These are phyloP conservation scores for Ciconia maguari DNA, from an alignment of 2,113 vertebrate species.

Conservation along the genomic window DNA sequence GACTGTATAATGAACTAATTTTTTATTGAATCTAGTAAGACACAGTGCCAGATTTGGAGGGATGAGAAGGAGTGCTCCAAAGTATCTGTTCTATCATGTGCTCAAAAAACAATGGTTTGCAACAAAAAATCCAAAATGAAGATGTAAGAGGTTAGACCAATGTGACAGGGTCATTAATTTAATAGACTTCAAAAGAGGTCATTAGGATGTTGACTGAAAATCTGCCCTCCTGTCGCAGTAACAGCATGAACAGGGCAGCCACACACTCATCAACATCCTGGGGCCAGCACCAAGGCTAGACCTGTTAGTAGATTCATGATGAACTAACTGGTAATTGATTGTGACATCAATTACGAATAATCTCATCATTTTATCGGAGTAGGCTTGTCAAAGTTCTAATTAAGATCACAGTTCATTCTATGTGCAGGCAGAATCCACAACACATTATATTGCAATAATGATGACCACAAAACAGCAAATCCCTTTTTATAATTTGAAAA, in stretches of 20 bases:
- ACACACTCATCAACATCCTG: slow-evolving; percentile 85
- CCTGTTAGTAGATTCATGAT: slow-evolving; percentile 85
- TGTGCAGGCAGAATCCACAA: slow-evolving; percentile 80
- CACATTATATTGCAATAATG: slow-evolving; percentile 85
- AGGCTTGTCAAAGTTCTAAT: slow-evolving; percentile 92
- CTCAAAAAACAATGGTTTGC: slow-evolving; percentile 72
- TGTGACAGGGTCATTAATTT: slow-evolving; percentile 89
- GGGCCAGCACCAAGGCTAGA: slow-evolving; percentile 85
- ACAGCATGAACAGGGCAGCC: slow-evolving; percentile 80
- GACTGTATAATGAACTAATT: background rate
- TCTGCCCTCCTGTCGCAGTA: slow-evolving; percentile 80
- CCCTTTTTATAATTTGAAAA: slow-evolving; percentile 87
- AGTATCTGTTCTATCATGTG: slow-evolving; percentile 61
- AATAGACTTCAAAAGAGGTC: slow-evolving; percentile 94
- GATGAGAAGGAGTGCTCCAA: background rate
- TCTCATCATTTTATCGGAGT: slow-evolving; percentile 91
- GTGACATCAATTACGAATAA: slow-evolving; percentile 95
- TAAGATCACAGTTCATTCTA: slow-evolving; percentile 85
- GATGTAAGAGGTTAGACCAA: slow-evolving; percentile 80
- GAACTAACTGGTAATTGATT: slow-evolving; percentile 87
- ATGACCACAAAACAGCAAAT: slow-evolving; percentile 84
- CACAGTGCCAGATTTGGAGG: background rate
- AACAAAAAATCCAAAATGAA: slow-evolving; percentile 73
- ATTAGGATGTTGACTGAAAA: slow-evolving; percentile 84
- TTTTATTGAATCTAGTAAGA: background rate